Percentiles rank a stretch among this genome's conserved stretches.
These are phyloP conservation scores for Calypte anna DNA, from an alignment of 2,113 vertebrate species.

Conservation along the genomic window DNA sequence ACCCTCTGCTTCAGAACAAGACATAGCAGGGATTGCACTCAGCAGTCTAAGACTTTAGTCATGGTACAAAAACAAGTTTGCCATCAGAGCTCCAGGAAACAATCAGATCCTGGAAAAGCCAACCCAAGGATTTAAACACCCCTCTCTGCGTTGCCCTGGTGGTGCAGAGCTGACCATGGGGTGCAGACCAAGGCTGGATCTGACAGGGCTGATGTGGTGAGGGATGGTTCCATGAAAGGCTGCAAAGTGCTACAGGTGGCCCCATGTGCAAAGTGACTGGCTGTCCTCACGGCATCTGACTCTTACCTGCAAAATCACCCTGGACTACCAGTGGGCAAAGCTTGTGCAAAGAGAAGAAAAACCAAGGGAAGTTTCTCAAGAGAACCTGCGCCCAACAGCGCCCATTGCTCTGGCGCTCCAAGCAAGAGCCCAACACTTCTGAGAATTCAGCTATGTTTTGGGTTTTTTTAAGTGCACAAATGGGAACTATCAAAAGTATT, in stretches of 20 bases:
- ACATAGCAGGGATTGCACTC: not conserved
- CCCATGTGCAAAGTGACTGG: not conserved
- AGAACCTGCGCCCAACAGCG: not conserved
- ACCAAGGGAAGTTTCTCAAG: not conserved
- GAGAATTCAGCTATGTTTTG: not conserved
- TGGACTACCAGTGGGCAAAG: not conserved
- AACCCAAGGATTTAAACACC: not conserved
- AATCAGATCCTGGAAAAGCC: not conserved
- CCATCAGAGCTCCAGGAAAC: not conserved
- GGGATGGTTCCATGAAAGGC: accelerated
- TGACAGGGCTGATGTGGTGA: not conserved
- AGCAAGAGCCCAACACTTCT: not conserved
- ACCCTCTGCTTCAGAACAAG: not conserved
- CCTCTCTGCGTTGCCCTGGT: not conserved
- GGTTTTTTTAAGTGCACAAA: not conserved
- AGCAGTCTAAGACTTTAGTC: not conserved
- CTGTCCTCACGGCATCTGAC: not conserved
- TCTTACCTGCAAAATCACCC: not conserved
- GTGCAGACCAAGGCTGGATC: not conserved
- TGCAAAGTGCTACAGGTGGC: not conserved
- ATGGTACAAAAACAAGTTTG: not conserved
- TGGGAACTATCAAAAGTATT: not conserved
- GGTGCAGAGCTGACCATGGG: not conserved
- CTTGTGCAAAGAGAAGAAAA: not conserved
- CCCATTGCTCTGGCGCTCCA: accelerated